Base-by-base conservation (phyloP, 2,113 vertebrate species). In the Petrocephalus zakoni region DNA sequence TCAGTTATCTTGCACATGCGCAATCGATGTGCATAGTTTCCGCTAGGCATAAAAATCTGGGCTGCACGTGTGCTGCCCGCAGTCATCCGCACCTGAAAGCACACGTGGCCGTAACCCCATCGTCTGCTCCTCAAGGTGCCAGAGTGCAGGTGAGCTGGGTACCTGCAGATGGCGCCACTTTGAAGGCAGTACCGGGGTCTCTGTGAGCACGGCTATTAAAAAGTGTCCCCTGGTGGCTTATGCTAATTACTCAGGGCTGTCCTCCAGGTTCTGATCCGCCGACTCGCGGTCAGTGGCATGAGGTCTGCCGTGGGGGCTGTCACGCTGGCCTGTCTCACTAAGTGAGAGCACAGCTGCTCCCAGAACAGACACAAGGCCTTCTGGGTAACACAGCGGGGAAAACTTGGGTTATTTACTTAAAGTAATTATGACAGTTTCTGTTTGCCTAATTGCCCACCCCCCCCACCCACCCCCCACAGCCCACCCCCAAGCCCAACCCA, bases 361-460 rank as follows among this genome's bases (percentile, higher is more conserved):
- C 34, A 42, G 72, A 37, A 42, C 72, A 78, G 4, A 37, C 72
- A 78, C 72, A 78, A 42, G 72, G 72, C 29, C 34, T 78, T 78
- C 72, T 78, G 72, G 72, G 72, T 78, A 78, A 42, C 29, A 37
- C 72, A 42, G 72, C 34, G 29, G 72, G 72, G 72, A 78, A 78
- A 78, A 78, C 72, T 78, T 78, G 72, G 72, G 72, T 78, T 78
- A 78, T 78, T 78, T 78, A 42, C 72, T 78, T 78, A 78, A 78
- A 78, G 72, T 78, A 78, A 78, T 75, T 75, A 75, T 75, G 68
- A 75, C 68, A 75, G 68, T 37, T 75, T 75, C 68, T 75, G 68
- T 75, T 75, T 75, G 68, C 68, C 68, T 75, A 75, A 37, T 75
- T 75, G 68, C 29, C 68, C 22, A 29, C 29, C 11, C 68, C 29